A percentile compares a stretch with the other conserved stretches of the same genome.
phyloP scores from a whole-genome alignment of 2,888 invertebrate genomes.

The Pollenia angustigena region DNA sequence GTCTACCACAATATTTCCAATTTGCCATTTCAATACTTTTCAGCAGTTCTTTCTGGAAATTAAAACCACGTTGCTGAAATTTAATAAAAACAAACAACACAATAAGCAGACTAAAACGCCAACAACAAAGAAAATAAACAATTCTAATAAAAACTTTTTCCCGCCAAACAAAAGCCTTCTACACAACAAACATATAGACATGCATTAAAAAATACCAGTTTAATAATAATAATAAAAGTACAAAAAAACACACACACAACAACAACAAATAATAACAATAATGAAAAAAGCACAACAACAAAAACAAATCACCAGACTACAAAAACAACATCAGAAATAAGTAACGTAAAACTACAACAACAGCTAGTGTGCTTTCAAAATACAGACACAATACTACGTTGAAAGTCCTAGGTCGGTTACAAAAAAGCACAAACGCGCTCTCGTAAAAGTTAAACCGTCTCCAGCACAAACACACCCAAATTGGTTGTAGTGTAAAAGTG shows the following conservation, averaged over 20 bases:
- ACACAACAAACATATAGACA: conserved; percentile 44
- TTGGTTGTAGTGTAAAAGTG: conserved; percentile 14
- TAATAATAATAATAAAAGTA: conserved; percentile 34
- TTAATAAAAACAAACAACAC: conserved; percentile 33
- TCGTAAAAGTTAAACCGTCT: conserved; percentile 37
- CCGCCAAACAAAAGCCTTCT: conserved; percentile 78
- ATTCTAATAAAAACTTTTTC: conserved; percentile 76
- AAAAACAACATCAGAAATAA: conserved; percentile 23
- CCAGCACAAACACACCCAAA: conserved; percentile 10
- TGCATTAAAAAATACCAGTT: conserved; percentile 31
- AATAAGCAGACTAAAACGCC: conserved; percentile 36
- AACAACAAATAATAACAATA: conserved; percentile 20
- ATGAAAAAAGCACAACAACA: conserved; percentile 27
- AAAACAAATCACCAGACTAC: conserved; percentile 46
- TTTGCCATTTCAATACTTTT: conserved; percentile 20
- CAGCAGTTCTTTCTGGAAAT: conserved; percentile 1
- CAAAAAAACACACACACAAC: not conserved
- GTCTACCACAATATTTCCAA: conserved; percentile 27
- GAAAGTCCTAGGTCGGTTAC: conserved; percentile 83
- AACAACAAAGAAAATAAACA: conserved; percentile 68
- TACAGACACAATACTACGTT: conserved; percentile 79
- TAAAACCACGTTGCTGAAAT: conserved; percentile 44
- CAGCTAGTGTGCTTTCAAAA: conserved; percentile 66
- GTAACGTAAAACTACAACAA: conserved; percentile 45
- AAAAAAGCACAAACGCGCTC: conserved; percentile 68